phyloP scores from a whole-genome alignment of 2,888 invertebrate species.

The Himalopsyche tibetana region DNA sequence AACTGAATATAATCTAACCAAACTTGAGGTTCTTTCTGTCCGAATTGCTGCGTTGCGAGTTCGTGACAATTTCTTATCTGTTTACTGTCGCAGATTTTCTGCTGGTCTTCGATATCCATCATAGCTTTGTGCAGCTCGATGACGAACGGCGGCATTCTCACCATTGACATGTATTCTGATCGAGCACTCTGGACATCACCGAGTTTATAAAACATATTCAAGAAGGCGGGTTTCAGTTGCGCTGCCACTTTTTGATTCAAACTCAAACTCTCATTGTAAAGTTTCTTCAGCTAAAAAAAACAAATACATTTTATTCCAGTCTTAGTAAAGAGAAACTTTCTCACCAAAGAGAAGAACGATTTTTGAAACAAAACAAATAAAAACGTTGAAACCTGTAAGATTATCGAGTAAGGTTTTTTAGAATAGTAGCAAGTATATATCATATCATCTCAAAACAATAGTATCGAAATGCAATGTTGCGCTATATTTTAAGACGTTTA shows the following conservation, averaged over 20 bases:
- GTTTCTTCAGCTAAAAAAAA: conserved; percentile 72
- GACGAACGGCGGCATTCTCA: conserved; percentile 78
- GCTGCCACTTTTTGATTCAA: conserved; percentile 75
- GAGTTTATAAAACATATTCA: conserved; percentile 77
- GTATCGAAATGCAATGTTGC: too few species aligned
- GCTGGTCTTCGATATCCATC: conserved; percentile 76
- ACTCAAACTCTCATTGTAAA: conserved; percentile 72
- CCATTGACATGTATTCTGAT: conserved; percentile 79
- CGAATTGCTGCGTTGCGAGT: conserved; percentile 81
- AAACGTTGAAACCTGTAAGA: too few species aligned
- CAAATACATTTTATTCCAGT: conserved; percentile 44
- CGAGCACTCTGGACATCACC: conserved; percentile 79
- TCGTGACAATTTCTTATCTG: conserved; percentile 80
- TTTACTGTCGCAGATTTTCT: conserved; percentile 73
- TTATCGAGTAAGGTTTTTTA: too few species aligned
- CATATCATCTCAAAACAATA: too few species aligned
- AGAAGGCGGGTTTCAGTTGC: conserved; percentile 78
- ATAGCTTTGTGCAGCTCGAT: conserved; percentile 80
- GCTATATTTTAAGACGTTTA: too few species aligned
- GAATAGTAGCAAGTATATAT: too few species aligned
- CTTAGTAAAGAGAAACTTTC: background rate
- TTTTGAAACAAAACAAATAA: too few species aligned
- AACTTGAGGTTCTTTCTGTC: conserved; percentile 79
- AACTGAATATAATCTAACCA: conserved; percentile 87
- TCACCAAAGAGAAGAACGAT: too few species aligned